Evolutionary conservation across 2,797 vertebrate genomes (phyloP).

Genomic region (Dendrocincla tyrannina): DNA sequence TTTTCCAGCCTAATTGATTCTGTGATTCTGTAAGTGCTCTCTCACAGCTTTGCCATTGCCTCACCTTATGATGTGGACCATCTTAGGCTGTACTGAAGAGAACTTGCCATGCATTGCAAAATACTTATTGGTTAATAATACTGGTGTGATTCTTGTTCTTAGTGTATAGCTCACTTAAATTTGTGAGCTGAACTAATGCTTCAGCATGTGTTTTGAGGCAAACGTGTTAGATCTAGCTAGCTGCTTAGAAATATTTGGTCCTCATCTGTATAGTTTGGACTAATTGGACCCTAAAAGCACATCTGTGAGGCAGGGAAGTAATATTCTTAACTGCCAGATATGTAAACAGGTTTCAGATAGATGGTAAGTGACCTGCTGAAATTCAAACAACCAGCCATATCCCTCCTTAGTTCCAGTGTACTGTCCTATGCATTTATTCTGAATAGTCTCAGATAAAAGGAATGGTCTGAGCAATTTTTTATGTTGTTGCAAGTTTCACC

Average conservation of each 20-base stretch:
- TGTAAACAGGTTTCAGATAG: background rate
- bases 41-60: constrained; percentile 12
- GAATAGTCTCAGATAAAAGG: background rate
- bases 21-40: background rate
- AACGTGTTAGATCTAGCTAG: background rate
- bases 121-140: background rate
- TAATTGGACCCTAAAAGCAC: background rate
- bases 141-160: background rate
- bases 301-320: background rate
- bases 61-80: background rate
- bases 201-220: background rate
- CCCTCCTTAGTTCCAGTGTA: background rate
- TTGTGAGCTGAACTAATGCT: background rate
- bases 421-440: background rate
- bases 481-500: background rate
- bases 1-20: background rate
- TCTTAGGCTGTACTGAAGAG: constrained; percentile 27
- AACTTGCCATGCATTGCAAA: constrained; percentile 15
- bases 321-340: background rate
- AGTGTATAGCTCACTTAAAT: background rate
- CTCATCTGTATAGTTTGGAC: background rate
- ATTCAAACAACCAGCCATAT: background rate
- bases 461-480: background rate
- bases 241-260: constrained; percentile 10
- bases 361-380: background rate